Evolutionary conservation across 2,888 invertebrate species (phyloP).

Genomic region (Ischnura elegans): DNA sequence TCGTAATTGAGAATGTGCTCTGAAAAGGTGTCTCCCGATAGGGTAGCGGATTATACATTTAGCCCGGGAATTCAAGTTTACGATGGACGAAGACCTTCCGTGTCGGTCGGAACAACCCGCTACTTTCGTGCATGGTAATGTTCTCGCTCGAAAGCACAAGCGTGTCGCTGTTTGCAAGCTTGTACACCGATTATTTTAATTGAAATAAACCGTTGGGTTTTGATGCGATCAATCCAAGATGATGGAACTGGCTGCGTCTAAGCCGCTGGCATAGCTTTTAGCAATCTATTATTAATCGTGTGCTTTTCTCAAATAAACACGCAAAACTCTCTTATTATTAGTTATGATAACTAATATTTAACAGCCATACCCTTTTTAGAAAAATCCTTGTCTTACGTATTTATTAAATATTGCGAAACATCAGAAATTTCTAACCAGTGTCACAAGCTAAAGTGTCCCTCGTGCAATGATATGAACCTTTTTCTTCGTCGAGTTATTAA

Average conservation of each 20-base stretch:
- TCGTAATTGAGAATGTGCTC: not conserved
- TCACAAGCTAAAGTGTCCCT: no score
- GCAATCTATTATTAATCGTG: not conserved
- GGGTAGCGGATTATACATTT: not conserved
- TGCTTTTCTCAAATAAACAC: not conserved
- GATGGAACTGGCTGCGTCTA: not conserved
- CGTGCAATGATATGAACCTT: no score
- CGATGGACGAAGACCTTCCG: not conserved
- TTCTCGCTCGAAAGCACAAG: not conserved
- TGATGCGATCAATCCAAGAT: not conserved
- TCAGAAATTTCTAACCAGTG: no score
- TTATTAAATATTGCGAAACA: no score
- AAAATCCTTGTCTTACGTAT: no score
- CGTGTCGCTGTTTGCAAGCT: not conserved
- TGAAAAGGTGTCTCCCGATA: not conserved
- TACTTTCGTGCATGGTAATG: not conserved
- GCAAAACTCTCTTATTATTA: no score
- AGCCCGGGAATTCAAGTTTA: not conserved
- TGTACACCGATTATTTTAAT: not conserved
- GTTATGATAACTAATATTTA: no score
- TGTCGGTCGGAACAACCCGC: not conserved
- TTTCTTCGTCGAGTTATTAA: no score
- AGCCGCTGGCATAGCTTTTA: not conserved
- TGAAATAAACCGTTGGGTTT: slow-evolving; percentile 16
- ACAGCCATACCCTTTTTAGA: no score